Base-by-base conservation (phyloP, 2,113 vertebrate species). In the Chionomys nivalis region DNA sequence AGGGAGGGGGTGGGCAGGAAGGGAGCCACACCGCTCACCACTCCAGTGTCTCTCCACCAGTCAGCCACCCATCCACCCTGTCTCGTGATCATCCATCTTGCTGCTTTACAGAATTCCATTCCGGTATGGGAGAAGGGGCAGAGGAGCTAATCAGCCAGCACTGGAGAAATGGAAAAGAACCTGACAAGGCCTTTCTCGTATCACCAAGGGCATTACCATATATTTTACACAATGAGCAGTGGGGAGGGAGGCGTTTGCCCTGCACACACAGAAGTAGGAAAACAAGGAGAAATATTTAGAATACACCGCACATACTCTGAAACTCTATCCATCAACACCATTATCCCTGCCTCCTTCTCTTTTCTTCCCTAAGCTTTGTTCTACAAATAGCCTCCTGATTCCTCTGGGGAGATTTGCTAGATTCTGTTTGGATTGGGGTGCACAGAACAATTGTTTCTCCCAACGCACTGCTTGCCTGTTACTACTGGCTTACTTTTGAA, bases 221-320 rank as follows among this genome's bases (percentile, higher is more conserved):
- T 87, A 31, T 66, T 85, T 81, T 61, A 19, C 28, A 88, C 44
- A 78, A 6, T 21, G 49, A 17, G 58, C 14, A 44, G 82, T 55
- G 39, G 13, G 42, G 77, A 94, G 87, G 70, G 76, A 78, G 75
- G 12, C 17, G 52, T 90, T 79, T 86, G 63, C 65, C 16, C 19
- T 68, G 7, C 28, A 88, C 17, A 26, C 52, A 42, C 13, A 42
- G 44, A 90, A 79, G 83, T 44, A 86, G 75, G 78, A 68, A 92
- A 93, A 93, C 24, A 95, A 90, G 42, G 52, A 52, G 55, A 78
- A 95, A 68, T 86, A 79, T 88, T 96, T 96, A 93, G n/a, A 97
- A 96, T 77, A 93, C 58, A 82, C 0, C 77, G 70, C 79, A 92
- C 81, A 94, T 61, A 77, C 58, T 90, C 14, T 21, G 79, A 98